Percentiles rank a stretch among this genome's conserved stretches.
Conservation (phyloP, 2,888 invertebrate species). For the Halocaridina rubra region DNA sequence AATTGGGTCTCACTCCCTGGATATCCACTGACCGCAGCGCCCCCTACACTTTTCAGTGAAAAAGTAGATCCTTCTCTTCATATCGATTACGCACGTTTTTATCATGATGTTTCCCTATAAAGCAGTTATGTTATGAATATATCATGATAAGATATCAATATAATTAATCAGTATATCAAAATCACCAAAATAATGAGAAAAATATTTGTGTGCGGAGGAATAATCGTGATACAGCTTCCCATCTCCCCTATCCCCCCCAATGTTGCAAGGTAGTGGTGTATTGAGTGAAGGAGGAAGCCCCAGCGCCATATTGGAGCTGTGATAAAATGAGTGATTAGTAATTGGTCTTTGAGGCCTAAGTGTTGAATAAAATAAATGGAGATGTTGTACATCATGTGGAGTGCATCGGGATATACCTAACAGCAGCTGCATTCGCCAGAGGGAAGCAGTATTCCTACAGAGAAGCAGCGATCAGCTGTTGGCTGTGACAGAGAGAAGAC, state of each 20-base stretch:
- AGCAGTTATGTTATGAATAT: too few species aligned
- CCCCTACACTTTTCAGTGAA: slow-evolving; percentile 9
- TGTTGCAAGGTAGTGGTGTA: slow-evolving; percentile 59
- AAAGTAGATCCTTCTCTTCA: slow-evolving; percentile 34
- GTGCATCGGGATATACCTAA: slow-evolving; percentile 45
- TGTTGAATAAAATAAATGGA: slow-evolving; percentile 52
- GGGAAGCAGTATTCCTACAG: slow-evolving; percentile 30
- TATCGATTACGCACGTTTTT: not conserved
- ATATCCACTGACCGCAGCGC: slow-evolving; percentile 11
- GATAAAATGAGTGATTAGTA: slow-evolving; percentile 52
- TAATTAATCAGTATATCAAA: too few species aligned
- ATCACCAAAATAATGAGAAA: not conserved
- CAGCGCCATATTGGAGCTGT: slow-evolving; percentile 62
- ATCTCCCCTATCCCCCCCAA: slow-evolving; percentile 49
- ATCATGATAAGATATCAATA: too few species aligned
- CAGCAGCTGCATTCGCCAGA: slow-evolving; percentile 45
- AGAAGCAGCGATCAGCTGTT: slow-evolving; percentile 50
- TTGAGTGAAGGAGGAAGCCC: slow-evolving; percentile 54
- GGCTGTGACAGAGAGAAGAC: not conserved
- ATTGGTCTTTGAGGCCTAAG: slow-evolving; percentile 6
- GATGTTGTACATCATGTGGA: slow-evolving; percentile 32
- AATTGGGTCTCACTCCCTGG: slow-evolving; percentile 13
- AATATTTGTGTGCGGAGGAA: slow-evolving; percentile 32
- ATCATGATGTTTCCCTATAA: not conserved
- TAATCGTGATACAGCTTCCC: slow-evolving; percentile 55